A percentile compares a stretch with the other conserved stretches of the same genome.
These are phyloP conservation scores for Drosophila navojoa DNA, from an alignment of 1,140 invertebrate species.

Conservation along the genomic window DNA sequence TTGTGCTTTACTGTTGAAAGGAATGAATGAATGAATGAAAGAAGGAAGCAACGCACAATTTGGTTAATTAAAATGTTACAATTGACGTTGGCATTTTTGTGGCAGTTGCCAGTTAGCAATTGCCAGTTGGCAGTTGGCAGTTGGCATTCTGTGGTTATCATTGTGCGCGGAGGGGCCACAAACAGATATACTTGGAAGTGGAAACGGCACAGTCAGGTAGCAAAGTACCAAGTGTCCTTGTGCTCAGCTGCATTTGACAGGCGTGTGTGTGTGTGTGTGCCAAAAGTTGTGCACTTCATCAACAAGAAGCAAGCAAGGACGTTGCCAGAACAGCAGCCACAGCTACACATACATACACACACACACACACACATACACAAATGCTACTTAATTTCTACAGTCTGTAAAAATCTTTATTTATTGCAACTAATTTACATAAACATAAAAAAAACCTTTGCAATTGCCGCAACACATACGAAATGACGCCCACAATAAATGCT, in stretches of 20 bases:
- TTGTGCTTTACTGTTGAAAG: constrained; percentile 20
- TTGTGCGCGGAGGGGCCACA: constrained; percentile 7
- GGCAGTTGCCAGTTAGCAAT: constrained; percentile 38
- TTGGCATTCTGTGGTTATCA: constrained; percentile 49
- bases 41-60: constrained; percentile 54
- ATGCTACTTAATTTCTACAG: constrained; percentile 28
- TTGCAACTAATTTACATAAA: constrained; percentile 48
- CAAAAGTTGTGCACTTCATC: constrained; percentile 40
- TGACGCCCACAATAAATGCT: constrained; percentile 30
- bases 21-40: background rate
- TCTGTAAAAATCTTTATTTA: constrained; percentile 43
- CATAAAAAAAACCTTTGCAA: constrained; percentile 12
- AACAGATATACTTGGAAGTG: background rate
- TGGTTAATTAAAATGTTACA: constrained; percentile 81
- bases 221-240: constrained; percentile 24
- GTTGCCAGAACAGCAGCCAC: background rate
- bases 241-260: constrained; percentile 50
- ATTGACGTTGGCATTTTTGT: constrained; percentile 73
- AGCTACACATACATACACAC: no score
- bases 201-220: constrained; percentile 9
- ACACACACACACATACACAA: background rate
- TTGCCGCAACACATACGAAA: constrained; percentile 20
- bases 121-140: constrained; percentile 45
- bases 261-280: background rate
- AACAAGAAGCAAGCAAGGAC: constrained; percentile 9